Evolutionary conservation across 2,113 vertebrate species (phyloP).

Genomic region (Tachuris rubrigastra): DNA sequence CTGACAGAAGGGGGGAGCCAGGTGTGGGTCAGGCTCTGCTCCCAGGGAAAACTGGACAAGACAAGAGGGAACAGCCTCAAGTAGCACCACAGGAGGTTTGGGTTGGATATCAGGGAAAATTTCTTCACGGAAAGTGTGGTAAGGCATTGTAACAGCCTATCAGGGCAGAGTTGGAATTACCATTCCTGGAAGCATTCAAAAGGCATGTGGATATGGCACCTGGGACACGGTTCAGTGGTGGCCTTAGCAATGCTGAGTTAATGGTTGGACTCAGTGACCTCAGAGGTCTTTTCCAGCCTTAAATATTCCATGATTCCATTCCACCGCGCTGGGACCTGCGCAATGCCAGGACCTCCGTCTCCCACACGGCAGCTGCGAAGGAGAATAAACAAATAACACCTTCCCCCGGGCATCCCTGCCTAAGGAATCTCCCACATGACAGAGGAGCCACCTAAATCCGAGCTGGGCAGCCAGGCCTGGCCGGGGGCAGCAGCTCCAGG

Average conservation of each 20-base stretch:
- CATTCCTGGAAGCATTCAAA: background rate
- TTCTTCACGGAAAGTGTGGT: background rate
- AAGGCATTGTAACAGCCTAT: too few relatives aligned
- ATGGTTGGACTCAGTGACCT: rapidly evolving
- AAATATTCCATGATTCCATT: rapidly evolving
- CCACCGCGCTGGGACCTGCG: rapidly evolving
- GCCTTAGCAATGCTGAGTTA: too few relatives aligned
- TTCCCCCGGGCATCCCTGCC: background rate
- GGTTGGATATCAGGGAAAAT: background rate
- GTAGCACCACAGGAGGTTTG: background rate
- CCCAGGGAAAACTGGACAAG: background rate
- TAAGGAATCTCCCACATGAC: rapidly evolving
- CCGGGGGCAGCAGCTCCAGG: rapidly evolving
- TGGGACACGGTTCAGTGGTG: rapidly evolving
- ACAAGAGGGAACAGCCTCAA: background rate
- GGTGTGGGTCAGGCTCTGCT: rapidly evolving
- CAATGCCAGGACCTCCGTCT: rapidly evolving
- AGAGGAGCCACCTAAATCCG: rapidly evolving
- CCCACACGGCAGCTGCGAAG: rapidly evolving
- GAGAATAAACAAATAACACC: background rate
- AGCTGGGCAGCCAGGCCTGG: rapidly evolving
- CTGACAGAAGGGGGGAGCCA: background rate
- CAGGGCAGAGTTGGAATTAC: background rate
- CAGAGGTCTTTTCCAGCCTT: background rate
- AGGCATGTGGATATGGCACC: background rate